Base-by-base conservation (phyloP, 2,888 invertebrate genomes). In the Stenodema calcarata region DNA sequence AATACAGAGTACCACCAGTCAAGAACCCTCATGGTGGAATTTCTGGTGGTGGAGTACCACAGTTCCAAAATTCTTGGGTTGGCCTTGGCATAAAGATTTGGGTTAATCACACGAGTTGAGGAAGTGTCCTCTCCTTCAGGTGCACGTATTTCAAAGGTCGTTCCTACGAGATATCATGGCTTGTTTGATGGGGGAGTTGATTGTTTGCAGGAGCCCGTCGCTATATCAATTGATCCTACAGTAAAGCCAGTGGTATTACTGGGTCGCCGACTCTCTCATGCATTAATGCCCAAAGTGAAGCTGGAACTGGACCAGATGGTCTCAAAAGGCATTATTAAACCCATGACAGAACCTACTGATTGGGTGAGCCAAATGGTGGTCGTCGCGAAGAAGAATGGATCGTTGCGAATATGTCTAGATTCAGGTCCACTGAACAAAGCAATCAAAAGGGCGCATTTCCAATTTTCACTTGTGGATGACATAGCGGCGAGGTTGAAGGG, bases 371-470 rank as follows among this genome's bases (percentile, higher is more conserved):
- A 79, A 27, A 82, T 88, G 70, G 86, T 87, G 0, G 79, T 87
- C 11, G 80, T 84, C 0, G 70, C 69, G 18, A 79, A 86, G 41
- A 44, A 75, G 50, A 30, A 79, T 73, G 75, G 62, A 0, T 79
- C 79, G 2, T 44, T 88, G 16, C 41, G 87, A 54, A 86, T 88
- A 18, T 87, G 88, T 83, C 23, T 87, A 14, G 88, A 88, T 47
- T 83, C 87, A 0, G 76, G 80, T 9, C 73, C 44, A 14, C 27
- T 88, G 18, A 87, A 88, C 18, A 30, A 78, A 14, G 76, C 75
- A 9, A 70, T 86, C 3, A 69, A 70, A 50, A 23, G 87, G 42
- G 54, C 85, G 0, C 81, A 87, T 81, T 88, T 44, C 69, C 85
- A 78, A 16, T 80, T 88, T 7, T 85, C 87, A 1, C 75, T 73